phyloP scores from a whole-genome alignment of 2,888 invertebrate genomes.

The Drosophila quinaria region DNA sequence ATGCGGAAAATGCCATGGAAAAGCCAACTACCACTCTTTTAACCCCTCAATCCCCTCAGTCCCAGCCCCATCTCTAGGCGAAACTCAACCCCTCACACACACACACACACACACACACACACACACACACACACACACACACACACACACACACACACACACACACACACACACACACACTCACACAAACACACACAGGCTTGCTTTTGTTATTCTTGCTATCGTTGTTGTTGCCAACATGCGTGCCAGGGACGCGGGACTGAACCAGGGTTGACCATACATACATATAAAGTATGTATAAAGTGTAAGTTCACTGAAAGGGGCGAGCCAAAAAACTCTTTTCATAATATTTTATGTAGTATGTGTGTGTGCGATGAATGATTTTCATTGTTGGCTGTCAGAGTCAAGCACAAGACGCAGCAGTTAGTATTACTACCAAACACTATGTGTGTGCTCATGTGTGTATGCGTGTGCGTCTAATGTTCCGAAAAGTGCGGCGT shows the following conservation, averaged over 20 bases:
- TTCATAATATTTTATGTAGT: slow-evolving; percentile 21
- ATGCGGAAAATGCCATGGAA: slow-evolving; percentile 74
- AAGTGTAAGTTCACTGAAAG: slow-evolving; percentile 22
- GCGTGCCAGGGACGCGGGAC: slow-evolving; percentile 44
- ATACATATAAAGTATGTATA: neutral
- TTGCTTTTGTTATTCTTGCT: slow-evolving; percentile 25
- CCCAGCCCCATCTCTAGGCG: neutral
- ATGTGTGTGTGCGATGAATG: slow-evolving; percentile 56
- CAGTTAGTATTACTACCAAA: slow-evolving; percentile 44
- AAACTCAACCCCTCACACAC: slow-evolving; percentile 3
- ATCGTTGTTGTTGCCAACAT: slow-evolving; percentile 40
- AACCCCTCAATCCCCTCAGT: neutral
- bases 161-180: neutral
- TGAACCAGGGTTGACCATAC: slow-evolving; percentile 40
- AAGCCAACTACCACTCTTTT: slow-evolving; percentile 29
- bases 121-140: neutral
- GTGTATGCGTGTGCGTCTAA: slow-evolving; percentile 42
- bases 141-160: neutral
- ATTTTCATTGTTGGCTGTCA: slow-evolving; percentile 70
- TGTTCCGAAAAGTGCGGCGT: slow-evolving; percentile 63
- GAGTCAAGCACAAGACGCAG: slow-evolving; percentile 52
- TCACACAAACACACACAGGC: neutral
- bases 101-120: neutral
- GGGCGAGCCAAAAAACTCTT: slow-evolving; percentile 60
- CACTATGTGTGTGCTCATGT: slow-evolving; percentile 11